Conservation (phyloP, 2,888 invertebrate species). For the Hirtodrosophila histrioides region DNA sequence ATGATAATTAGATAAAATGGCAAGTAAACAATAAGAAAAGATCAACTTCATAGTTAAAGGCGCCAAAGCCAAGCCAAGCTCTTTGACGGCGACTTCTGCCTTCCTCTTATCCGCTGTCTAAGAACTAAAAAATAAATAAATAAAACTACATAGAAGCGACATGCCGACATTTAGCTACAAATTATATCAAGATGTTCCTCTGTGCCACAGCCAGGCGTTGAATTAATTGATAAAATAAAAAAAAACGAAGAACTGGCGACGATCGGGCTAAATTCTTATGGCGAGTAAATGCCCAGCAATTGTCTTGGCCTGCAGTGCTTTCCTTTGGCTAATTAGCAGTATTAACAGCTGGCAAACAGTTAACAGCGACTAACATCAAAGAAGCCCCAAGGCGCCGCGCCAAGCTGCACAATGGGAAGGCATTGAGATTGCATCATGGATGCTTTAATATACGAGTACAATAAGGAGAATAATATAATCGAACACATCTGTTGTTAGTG, state of each 20-base stretch:
- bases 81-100: slow-evolving; percentile 41
- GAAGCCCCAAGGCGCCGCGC: slow-evolving; percentile 32
- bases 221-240: slow-evolving; percentile 57
- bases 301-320: slow-evolving; percentile 41
- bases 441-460: slow-evolving; percentile 32
- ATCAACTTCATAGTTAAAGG: slow-evolving; percentile 35
- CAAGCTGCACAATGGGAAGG: slow-evolving; percentile 24
- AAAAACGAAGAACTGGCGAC: slow-evolving; percentile 30
- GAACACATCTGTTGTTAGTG: slow-evolving; percentile 16
- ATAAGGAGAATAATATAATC: slow-evolving; percentile 9
- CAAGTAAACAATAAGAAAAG: slow-evolving; percentile 26
- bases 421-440: slow-evolving; percentile 29
- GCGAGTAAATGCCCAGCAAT: slow-evolving; percentile 60
- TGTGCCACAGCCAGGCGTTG: slow-evolving; percentile 38
- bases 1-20: slow-evolving; percentile 59
- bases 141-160: slow-evolving; percentile 24
- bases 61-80: slow-evolving; percentile 20
- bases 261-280: slow-evolving; percentile 32
- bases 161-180: slow-evolving; percentile 51
- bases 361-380: slow-evolving; percentile 48
- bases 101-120: slow-evolving; percentile 9
- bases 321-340: slow-evolving; percentile 62
- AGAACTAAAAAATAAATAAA: slow-evolving; percentile 15
- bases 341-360: slow-evolving; percentile 37
- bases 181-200: slow-evolving; percentile 67